Conservation (phyloP, 2,797 vertebrate species). For the Atherinosoma microstoma region DNA sequence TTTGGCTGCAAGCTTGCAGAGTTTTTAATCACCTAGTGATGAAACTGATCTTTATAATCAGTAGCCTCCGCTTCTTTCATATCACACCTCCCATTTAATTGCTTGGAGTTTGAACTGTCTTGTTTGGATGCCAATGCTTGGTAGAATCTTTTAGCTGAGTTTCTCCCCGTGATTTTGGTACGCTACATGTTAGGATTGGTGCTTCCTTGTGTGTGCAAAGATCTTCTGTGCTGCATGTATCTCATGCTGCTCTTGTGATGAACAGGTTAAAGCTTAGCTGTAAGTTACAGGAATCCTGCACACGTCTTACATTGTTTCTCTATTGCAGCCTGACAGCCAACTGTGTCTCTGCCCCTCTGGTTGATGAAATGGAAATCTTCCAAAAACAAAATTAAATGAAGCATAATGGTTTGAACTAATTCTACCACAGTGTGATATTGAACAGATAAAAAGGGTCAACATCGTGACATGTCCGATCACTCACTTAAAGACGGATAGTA, state of each 20-base stretch:
- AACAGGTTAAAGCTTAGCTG: neutral
- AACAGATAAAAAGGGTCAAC: conserved; percentile 21
- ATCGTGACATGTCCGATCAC: conserved; percentile 9
- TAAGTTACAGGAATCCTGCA: neutral
- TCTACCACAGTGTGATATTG: conserved; percentile 1
- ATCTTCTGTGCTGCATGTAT: too few species aligned
- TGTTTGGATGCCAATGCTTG: too few species aligned
- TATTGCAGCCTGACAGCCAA: neutral
- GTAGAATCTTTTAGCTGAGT: too few species aligned
- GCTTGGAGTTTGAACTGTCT: too few species aligned
- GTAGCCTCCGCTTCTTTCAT: too few species aligned
- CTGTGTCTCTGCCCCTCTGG: neutral
- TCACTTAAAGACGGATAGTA: conserved; percentile 19
- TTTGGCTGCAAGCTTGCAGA: too few species aligned
- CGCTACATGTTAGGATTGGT: too few species aligned
- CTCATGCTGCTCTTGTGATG: neutral
- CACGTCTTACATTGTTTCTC: neutral
- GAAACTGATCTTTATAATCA: too few species aligned
- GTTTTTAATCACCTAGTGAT: too few species aligned
- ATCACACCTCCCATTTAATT: too few species aligned
- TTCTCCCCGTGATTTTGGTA: too few species aligned
- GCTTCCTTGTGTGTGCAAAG: too few species aligned
- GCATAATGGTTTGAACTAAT: neutral
- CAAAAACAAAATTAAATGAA: conserved; percentile 1
- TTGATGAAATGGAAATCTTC: neutral